Base-by-base conservation (phyloP, 1,140 invertebrate genomes). In the Mesaphorura yosii region DNA sequence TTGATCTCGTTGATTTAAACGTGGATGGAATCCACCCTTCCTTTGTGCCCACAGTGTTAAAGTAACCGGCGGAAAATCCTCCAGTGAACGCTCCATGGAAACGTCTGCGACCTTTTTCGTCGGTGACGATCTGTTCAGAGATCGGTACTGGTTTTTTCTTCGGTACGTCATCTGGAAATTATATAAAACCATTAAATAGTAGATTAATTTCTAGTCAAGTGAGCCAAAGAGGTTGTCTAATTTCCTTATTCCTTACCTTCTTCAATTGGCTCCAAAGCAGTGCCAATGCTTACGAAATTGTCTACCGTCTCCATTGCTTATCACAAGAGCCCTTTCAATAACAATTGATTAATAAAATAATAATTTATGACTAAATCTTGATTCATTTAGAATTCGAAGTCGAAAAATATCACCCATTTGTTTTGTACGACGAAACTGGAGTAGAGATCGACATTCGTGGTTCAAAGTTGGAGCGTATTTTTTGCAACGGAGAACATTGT, bases 41-140 rank as follows among this genome's bases (percentile, higher is more conserved):
- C 57, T 86, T 78, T 0, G 90, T 84, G 0, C 91, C 95, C 45
- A 98, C 95, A 6, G 90, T 87, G 66, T 98, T 98, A 65, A 86
- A 97, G 68, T 89, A 96, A 1, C 96, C 96, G 26, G 96, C 95
- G 39, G 91, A 94, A 67, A 98, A 99, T 3, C 95, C 96, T 2
- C 96, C 95, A 5, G 94, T 99, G 68, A 99, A 99, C 0, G 95
- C 95, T 31, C 96, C 96, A 74, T 99, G 96, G 70, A 99, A 99
- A 62, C 96, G 70, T 25, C 89, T 73, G 61, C 88, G 75, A 1
- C 93, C 94, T 70, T 89, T 79, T 44, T 82, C 82, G 72, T 98
- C 95, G 45, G 80, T 83, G 0, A 86, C 93, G 64, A 85, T 80
- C 70, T 96, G 88, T 65, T 97, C 90, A 70, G 89, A 83, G 42